Evolutionary conservation across 2,113 vertebrate genomes (phyloP), one percentile per base, ranked within the genome.

Genomic region (Coreoperca whiteheadi): DNA sequence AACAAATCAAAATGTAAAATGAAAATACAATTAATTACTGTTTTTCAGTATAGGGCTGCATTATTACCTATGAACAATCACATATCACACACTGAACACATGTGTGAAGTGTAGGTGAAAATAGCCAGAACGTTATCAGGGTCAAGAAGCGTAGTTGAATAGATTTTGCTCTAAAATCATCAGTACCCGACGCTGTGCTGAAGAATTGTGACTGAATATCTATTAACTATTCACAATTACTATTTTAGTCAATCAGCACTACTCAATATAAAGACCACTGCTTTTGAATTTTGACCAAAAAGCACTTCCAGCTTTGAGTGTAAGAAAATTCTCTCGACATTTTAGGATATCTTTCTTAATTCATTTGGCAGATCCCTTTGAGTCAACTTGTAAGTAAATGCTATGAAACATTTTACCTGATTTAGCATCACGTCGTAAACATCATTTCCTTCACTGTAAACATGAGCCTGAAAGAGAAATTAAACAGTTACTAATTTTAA

Each of bases 371-470:
- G n/a, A 68, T 30, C 0, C 37, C 6, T 28, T 39, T 32, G 1
- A n/a, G 23, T 32, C 25, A 18, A 23, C 10, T 43, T 68, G 6
- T 15, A 34, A 66, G 25, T 20, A 48, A 50, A 69, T 57, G 25
- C 25, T 1, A 23, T 32, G 11, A 37, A n/a, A n/a, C 53, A 4
- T 48, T 81, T 91, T 88, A 97, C 97, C 95, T 98, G 97, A 93
- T 97, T 98, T 2, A 98, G 88, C 96, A 97, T 97, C 51, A 96
- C 95, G 9, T 98, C 96, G 32, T 97, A 98, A 71, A 97, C 89
- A 61, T 96, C 93, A 1, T 91, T 90, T 63, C 96, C 96, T 88
- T 97, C 97, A 78, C 81, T 89, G 87, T 96, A 97, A 64, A 98
- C 95, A 32, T 97, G 96, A 60, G 97, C 97, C 97, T 98, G 87